Conservation (phyloP, 1,140 invertebrate genomes). For the Mercenaria mercenaria region DNA sequence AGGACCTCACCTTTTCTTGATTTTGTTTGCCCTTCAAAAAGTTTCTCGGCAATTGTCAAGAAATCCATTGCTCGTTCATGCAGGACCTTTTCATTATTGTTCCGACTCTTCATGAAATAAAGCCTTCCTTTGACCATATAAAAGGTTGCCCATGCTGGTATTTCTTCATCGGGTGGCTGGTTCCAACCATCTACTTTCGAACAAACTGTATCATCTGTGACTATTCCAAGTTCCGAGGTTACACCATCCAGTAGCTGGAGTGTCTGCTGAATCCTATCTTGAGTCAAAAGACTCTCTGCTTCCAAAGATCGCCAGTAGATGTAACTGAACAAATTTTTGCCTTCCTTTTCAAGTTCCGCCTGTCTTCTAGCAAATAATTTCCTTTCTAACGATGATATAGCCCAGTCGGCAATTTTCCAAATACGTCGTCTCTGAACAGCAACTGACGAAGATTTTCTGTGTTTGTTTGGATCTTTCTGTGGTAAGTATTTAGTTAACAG, state of each 20-base stretch:
- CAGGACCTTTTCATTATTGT: background rate
- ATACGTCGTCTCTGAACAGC: background rate
- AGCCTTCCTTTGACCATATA: background rate
- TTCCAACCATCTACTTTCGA: background rate
- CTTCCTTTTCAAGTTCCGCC: background rate
- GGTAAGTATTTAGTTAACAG: background rate
- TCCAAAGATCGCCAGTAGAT: conserved; percentile 30
- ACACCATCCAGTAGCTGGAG: background rate
- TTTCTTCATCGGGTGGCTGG: background rate
- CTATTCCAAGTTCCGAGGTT: conserved; percentile 7
- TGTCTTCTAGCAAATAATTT: conserved; percentile 23
- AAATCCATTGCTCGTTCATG: background rate
- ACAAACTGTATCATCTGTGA: conserved; percentile 12
- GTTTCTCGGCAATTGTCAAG: background rate
- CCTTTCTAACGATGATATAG: background rate
- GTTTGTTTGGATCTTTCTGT: background rate
- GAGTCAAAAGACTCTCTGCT: background rate
- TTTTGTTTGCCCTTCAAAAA: conserved; percentile 7
- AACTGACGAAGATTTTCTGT: background rate
- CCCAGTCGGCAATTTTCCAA: conserved; percentile 13
- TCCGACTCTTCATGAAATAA: background rate
- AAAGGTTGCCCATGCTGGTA: conserved; percentile 1
- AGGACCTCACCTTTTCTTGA: background rate
- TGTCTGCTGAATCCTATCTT: background rate
- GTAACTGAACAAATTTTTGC: conserved; percentile 18